These are phyloP conservation scores for Pelusios castaneus DNA, from an alignment of 2,113 vertebrate species.

Conservation along the genomic window DNA sequence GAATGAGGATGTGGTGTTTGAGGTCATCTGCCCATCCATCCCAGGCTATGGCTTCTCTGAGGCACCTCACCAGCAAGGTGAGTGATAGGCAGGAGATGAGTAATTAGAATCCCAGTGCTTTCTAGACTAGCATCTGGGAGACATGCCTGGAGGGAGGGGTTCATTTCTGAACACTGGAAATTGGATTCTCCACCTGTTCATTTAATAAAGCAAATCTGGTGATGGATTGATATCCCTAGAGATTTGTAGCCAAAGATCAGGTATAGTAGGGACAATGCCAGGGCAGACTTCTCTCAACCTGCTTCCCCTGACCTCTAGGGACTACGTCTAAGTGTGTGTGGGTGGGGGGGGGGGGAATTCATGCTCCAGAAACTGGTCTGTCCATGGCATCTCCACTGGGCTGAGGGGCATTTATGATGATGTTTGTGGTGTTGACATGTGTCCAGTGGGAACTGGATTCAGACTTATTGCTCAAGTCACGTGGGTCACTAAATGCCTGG, in stretches of 20 bases:
- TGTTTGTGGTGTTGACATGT: background rate
- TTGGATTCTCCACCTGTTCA: background rate
- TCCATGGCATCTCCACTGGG: background rate
- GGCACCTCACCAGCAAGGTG: slow-evolving; percentile 81
- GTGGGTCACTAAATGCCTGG: background rate
- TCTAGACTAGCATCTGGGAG: background rate
- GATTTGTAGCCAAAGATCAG: background rate
- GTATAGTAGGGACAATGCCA: background rate
- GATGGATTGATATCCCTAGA: fast-evolving
- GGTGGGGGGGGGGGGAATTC: background rate
- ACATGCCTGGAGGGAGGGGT: background rate
- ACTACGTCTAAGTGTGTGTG: background rate
- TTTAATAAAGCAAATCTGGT: background rate
- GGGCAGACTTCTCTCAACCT: background rate
- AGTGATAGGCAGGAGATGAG: background rate
- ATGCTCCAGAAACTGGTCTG: background rate
- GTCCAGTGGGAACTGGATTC: background rate
- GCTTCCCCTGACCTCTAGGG: background rate
- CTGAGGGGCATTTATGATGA: background rate
- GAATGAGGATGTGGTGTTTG: slow-evolving; percentile 77
- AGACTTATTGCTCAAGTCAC: background rate
- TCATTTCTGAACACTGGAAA: background rate
- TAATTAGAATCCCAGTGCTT: background rate
- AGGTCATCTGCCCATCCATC: slow-evolving; percentile 91
- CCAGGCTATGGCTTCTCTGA: slow-evolving; percentile 91